phyloP scores from a whole-genome alignment of 2,888 invertebrate genomes.

The Dorcus hopei region DNA sequence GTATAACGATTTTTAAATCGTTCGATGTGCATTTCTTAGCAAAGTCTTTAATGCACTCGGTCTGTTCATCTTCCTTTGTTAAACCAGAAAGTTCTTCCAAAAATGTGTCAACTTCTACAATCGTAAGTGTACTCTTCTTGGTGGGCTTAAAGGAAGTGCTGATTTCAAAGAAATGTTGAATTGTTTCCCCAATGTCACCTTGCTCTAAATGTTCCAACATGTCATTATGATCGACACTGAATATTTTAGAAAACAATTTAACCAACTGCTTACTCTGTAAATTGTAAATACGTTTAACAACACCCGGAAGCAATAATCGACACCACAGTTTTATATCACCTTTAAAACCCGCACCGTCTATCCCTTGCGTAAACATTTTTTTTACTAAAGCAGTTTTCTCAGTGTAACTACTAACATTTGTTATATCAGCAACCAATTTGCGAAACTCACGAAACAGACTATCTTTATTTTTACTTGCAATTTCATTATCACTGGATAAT shows the following conservation, averaged over 20 bases:
- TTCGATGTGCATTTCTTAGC: slow-evolving; percentile 72
- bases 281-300: slow-evolving; percentile 83
- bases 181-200: slow-evolving; percentile 88
- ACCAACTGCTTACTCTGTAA: slow-evolving; percentile 88
- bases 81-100: slow-evolving; percentile 69
- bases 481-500: not conserved
- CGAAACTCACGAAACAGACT: slow-evolving; percentile 75
- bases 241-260: slow-evolving; percentile 82
- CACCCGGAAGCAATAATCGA: slow-evolving; percentile 77
- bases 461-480: slow-evolving; percentile 52
- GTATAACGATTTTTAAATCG: slow-evolving; percentile 79
- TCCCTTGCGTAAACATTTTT: slow-evolving; percentile 62
- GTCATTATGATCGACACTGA: slow-evolving; percentile 67
- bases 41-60: slow-evolving; percentile 69
- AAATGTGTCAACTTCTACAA: slow-evolving; percentile 75
- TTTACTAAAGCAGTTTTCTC: slow-evolving; percentile 75
- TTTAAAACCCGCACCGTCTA: slow-evolving; percentile 62
- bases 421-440: slow-evolving; percentile 72
- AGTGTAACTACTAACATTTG: slow-evolving; percentile 73
- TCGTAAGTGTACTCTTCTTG: slow-evolving; percentile 65
- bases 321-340: slow-evolving; percentile 80
- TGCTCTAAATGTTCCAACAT: slow-evolving; percentile 86
- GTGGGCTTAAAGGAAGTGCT: slow-evolving; percentile 60
- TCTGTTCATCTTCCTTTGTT: slow-evolving; percentile 87
- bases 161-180: slow-evolving; percentile 70